A percentile compares a stretch with the other conserved stretches of the same genome.
Evolutionary conservation across 2,113 vertebrate genomes (phyloP).

Genomic region (Himantopus leucocephalus): DNA sequence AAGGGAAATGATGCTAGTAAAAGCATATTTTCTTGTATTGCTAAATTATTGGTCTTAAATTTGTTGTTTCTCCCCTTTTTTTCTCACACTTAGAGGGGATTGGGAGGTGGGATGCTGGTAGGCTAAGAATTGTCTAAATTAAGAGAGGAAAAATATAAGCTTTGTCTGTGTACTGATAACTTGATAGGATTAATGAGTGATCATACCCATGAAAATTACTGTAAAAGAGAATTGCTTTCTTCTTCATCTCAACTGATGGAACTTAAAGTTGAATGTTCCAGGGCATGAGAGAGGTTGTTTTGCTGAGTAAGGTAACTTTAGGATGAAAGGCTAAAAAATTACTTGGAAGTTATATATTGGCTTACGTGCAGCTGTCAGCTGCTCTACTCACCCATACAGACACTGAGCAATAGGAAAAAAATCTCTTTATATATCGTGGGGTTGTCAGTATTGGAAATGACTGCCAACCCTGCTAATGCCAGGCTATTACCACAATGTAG

Average conservation of each 20-base stretch:
- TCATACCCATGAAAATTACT: not conserved
- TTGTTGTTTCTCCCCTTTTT: not conserved
- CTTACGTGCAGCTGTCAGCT: not conserved
- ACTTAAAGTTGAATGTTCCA: not conserved
- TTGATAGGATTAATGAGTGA: not conserved
- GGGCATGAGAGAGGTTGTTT: not conserved
- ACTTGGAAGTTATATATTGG: not conserved
- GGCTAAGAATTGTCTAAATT: not conserved
- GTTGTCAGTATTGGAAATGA: not conserved
- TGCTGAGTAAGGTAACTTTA: not conserved
- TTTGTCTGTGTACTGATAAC: not conserved
- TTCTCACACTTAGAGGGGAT: not conserved
- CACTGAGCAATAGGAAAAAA: not conserved
- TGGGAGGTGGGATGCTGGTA: not conserved
- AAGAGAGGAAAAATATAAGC: not conserved
- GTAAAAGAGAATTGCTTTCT: not conserved
- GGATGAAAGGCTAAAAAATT: not conserved
- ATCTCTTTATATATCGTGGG: not conserved
- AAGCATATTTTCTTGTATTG: not conserved
- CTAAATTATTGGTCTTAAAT: not conserved
- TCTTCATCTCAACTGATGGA: not conserved
- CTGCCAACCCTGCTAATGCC: not conserved
- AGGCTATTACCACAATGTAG: not conserved
- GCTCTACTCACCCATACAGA: not conserved
- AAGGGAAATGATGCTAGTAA: not conserved